A percentile compares a stretch with the other conserved stretches of the same genome.
Conservation (phyloP, 2,113 vertebrate species). For the Morone chrysops region DNA sequence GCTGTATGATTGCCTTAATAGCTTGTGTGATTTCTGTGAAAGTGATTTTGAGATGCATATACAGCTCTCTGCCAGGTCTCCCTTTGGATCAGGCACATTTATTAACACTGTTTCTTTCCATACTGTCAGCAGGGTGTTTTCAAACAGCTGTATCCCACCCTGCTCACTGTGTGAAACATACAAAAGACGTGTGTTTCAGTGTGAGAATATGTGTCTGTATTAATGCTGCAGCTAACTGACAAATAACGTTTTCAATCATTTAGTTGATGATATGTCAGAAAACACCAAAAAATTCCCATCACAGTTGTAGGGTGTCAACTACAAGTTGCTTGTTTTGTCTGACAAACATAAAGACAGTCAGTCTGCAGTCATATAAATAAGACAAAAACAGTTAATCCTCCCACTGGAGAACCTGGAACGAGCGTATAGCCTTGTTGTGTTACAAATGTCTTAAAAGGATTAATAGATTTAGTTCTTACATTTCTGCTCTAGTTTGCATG, state of each 20-base stretch:
- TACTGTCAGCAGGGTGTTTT: constrained; percentile 10
- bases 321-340: background rate
- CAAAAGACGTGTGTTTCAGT: background rate
- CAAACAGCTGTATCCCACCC: constrained; percentile 1
- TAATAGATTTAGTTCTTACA: background rate
- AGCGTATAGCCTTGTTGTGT: background rate
- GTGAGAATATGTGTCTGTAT: background rate
- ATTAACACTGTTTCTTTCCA: background rate
- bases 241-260: background rate
- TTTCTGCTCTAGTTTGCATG: background rate
- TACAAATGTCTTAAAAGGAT: background rate
- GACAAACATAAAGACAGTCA: background rate
- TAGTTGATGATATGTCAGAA: background rate
- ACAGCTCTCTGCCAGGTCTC: background rate
- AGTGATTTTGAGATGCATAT: background rate
- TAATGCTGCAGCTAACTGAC: background rate
- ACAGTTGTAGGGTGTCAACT: background rate
- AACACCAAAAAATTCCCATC: background rate
- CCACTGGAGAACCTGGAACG: background rate
- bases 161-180: background rate
- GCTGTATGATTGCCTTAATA: background rate
- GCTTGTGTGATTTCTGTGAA: too few relatives aligned
- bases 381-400: background rate
- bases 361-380: background rate
- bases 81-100: background rate